Evolutionary conservation across 2,888 invertebrate genomes (phyloP), one percentile per base, ranked within the genome.

Genomic region (Temnothorax rugatulus): DNA sequence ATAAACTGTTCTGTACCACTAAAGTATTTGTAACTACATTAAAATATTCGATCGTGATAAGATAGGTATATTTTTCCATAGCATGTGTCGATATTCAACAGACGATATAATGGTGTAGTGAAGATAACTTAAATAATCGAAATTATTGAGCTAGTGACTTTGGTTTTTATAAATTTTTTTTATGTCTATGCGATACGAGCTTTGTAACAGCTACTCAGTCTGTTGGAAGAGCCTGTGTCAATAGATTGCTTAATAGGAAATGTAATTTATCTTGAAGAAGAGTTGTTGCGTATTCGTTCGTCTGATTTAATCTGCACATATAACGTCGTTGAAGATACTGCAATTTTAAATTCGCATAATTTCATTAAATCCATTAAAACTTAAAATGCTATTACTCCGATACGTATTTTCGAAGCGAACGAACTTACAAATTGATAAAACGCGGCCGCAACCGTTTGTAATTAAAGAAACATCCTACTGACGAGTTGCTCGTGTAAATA

Each of bases 391-490:
- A 18, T 69, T 68, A 41, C 38, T 21, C 18, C 38, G 38, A 52
- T 52, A 38, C 38, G 52, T 66, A 68, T 29, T 77, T 66, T 68
- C n/a, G 29, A 11, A 66, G 38, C 18, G 13, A n/a, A 52, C 4
- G 4, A 29, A 52, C 25, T 25, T 18, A n/a, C 66, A 4, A 25
- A 47, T 13, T 59, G 52, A 52, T 75, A 59, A 68, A 82, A 47
- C 50, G 41, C 59, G 13, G 11, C 61, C n/a, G 66, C 69, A 47
- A 25, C 11, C 29, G 34, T 5, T 21, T 5, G 63, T 66, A 82
- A 85, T 89, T 75, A 85, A 84, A 83, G 81, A 84, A 87, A 83
- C 82, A 74, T 59, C 21, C 63, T 59, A 66, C n/a, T 34, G 61
- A 13, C 21, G 74, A 74, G 59, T 75, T 18, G 57, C 47, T 71